A percentile compares a stretch with the other conserved stretches of the same genome.
phyloP scores from a whole-genome alignment of 1,140 invertebrate species.

The Diachasmimorpha longicaudata region DNA sequence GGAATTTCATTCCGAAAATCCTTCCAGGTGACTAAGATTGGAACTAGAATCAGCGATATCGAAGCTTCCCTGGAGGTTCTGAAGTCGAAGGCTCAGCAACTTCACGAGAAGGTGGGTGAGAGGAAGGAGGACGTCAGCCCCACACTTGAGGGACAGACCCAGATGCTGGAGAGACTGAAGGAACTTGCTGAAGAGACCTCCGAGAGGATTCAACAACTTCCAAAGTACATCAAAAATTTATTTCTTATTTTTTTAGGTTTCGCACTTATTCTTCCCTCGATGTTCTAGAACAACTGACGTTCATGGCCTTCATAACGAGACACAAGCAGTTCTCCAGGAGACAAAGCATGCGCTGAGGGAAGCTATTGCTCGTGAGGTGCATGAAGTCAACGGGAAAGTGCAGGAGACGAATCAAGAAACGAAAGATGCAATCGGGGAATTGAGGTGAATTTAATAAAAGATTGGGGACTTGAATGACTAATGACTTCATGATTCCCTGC shows the following conservation, averaged over 20 bases:
- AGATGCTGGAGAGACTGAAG: conserved; percentile 40
- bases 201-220: conserved; percentile 44
- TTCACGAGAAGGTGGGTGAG: conserved; percentile 19
- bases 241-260: background rate
- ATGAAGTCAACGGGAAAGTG: conserved; percentile 61
- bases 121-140: conserved; percentile 26
- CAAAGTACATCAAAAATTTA: conserved; percentile 37
- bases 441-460: conserved; percentile 43
- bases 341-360: conserved; percentile 49
- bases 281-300: conserved; percentile 44
- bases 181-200: conserved; percentile 48
- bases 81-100: conserved; percentile 19
- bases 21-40: conserved; percentile 34
- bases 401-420: conserved; percentile 54
- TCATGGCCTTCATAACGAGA: conserved; percentile 51
- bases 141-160: conserved; percentile 40
- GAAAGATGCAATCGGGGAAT: conserved; percentile 41
- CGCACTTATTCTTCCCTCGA: background rate
- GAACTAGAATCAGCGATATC: conserved; percentile 30
- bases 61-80: conserved; percentile 36
- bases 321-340: conserved; percentile 48
- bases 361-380: conserved; percentile 39
- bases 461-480: background rate
- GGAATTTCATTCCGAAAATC: background rate
- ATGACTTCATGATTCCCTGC: background rate